Base-by-base conservation (phyloP, 2,797 vertebrate genomes). In the Monodelphis domestica region DNA sequence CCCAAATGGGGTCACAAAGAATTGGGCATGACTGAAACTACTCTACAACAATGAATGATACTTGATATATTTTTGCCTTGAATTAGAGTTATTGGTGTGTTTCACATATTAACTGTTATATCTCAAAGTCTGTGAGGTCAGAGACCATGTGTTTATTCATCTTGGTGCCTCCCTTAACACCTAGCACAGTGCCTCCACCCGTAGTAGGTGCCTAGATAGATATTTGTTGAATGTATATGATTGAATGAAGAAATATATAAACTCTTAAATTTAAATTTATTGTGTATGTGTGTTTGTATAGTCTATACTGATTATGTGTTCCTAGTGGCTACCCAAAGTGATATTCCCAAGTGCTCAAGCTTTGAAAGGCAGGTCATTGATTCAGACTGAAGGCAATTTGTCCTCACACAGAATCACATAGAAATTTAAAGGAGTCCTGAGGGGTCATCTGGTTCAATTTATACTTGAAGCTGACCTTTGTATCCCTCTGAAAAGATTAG, bases 351-450 rank as follows among this genome's bases (percentile, higher is more conserved):
- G 51, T 95, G 95, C n/a, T 29, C 24, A 63, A 87, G 38, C 30
- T 90, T 90, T 94, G 95, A 78, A 87, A 89, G 50, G n/a, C 45
- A 70, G 92, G 90, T 84, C 55, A 59, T 93, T 96, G 90, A 91
- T 88, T 93, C 93, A 92, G 53, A 51, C 51, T 89, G 33, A 91
- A 91, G 33, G n/a, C 14, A 91, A 15, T 3, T 91, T 94, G 4
- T 50, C 94, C 90, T 95, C 53, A 33, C 91, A 5, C 15, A n/a
- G 63, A 91, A 92, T 5, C 89, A 95, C 29, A 24, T 12, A 45
- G 70, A 26, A 2, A 45, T 15, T 70, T 38, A 45, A 45, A 45
- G 70, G 38, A n/a, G 9, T 38, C 70, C n/a, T 24, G n/a, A 45
- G 38, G 38, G 1, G 7, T 45, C 70, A 45, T 78, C 21, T 78